Percentiles rank a stretch among this genome's conserved stretches.
These are phyloP conservation scores for Drepana arcuata DNA, from an alignment of 1,140 invertebrate genomes.

Conservation along the genomic window DNA sequence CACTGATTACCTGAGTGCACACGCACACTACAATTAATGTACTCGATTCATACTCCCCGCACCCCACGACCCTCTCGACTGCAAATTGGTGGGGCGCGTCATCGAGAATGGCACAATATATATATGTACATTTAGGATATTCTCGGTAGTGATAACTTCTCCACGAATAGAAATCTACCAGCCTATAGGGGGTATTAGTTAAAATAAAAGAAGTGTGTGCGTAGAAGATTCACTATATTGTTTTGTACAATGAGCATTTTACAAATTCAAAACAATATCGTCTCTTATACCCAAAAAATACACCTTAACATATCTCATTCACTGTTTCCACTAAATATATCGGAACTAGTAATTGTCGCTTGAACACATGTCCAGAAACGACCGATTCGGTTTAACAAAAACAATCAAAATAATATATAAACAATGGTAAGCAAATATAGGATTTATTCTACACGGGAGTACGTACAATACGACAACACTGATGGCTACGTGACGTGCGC, in stretches of 20 bases:
- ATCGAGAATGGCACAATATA: too few relatives aligned
- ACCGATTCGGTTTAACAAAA: constrained; percentile 10
- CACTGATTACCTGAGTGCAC: too few relatives aligned
- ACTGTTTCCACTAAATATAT: constrained; percentile 22
- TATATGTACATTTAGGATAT: too few relatives aligned
- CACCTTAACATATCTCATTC: constrained; percentile 37
- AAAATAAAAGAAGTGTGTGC: constrained; percentile 36
- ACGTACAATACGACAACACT: too few relatives aligned
- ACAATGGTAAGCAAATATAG: constrained; percentile 15
- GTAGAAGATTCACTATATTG: constrained; percentile 60
- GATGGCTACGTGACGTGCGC: too few relatives aligned
- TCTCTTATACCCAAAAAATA: constrained; percentile 33
- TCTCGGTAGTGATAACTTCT: too few relatives aligned
- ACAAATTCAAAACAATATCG: constrained; percentile 58
- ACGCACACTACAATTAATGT: too few relatives aligned
- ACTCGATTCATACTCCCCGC: too few relatives aligned
- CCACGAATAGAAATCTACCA: too few relatives aligned
- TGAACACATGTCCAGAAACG: constrained; percentile 8
- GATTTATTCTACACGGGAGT: constrained; percentile 13
- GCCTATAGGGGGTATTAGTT: too few relatives aligned
- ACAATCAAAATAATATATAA: constrained; percentile 10
- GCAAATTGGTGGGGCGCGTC: too few relatives aligned
- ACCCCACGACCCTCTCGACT: too few relatives aligned
- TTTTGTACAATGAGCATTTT: constrained; percentile 42
- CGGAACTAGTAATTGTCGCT: constrained; percentile 23